Percentiles rank a stretch among this genome's conserved stretches.
Conservation (phyloP, 2,888 invertebrate species). For the Acrobasis repandana region DNA sequence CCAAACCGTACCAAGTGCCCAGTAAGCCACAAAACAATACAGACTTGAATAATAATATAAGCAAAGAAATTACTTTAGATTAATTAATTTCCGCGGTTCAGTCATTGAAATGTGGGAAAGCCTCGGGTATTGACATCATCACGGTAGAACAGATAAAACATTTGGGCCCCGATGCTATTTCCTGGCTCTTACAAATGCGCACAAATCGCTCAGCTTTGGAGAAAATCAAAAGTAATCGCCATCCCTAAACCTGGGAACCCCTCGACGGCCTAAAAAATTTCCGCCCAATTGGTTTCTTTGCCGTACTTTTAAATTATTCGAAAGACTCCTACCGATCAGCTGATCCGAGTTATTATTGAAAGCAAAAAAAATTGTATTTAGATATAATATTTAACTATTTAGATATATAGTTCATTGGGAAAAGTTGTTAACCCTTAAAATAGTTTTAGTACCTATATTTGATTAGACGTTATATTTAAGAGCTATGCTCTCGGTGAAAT, state of each 20-base stretch:
- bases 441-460: too few relatives aligned
- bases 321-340: slow-evolving; percentile 18
- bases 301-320: slow-evolving; percentile 23
- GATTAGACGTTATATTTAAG: too few relatives aligned
- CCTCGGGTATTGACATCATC: slow-evolving; percentile 16
- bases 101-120: slow-evolving; percentile 12
- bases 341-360: too few relatives aligned
- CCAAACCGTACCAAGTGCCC: too few relatives aligned
- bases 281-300: slow-evolving; percentile 12
- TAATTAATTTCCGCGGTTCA: neutral
- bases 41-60: neutral
- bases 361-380: too few relatives aligned
- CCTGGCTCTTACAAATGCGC: too few relatives aligned
- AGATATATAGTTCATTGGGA: too few relatives aligned
- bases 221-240: slow-evolving; percentile 10
- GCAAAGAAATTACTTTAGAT: slow-evolving; percentile 2
- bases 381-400: too few relatives aligned
- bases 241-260: slow-evolving; percentile 18
- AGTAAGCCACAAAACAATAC: neutral
- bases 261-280: slow-evolving; percentile 6
- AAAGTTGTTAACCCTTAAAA: too few relatives aligned
- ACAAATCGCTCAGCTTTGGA: slow-evolving; percentile 10
- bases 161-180: slow-evolving; percentile 6
- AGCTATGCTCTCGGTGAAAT: too few relatives aligned
- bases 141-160: slow-evolving; percentile 21